These are phyloP conservation scores for Drosophila orena DNA, from an alignment of 1,140 invertebrate genomes.

Conservation along the genomic window DNA sequence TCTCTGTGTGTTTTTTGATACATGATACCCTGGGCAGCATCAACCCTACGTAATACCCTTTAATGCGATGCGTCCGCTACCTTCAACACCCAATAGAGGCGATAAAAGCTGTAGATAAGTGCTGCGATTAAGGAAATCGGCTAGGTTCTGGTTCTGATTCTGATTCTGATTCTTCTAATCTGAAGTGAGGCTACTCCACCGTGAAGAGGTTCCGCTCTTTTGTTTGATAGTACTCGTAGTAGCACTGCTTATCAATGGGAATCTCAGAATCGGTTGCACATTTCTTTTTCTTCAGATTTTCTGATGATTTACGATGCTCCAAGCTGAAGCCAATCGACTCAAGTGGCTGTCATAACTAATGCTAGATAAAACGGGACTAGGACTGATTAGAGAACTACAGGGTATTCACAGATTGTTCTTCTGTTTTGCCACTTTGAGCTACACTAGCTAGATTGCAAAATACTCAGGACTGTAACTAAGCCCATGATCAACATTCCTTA, in stretches of 20 bases:
- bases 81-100: constrained; percentile 1
- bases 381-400: constrained; percentile 2
- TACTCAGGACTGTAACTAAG: not conserved
- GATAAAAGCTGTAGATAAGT: constrained; percentile 11
- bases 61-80: not conserved
- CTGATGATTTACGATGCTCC: constrained; percentile 24
- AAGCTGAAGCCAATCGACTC: constrained; percentile 24
- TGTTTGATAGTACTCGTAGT: constrained; percentile 14
- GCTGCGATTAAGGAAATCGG: constrained; percentile 7
- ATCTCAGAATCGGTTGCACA: constrained; percentile 4
- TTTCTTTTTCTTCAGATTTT: constrained; percentile 18
- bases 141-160: not conserved
- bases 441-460: not conserved
- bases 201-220: constrained; percentile 26
- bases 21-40: not conserved
- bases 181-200: constrained; percentile 43
- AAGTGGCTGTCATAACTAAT: constrained; percentile 23
- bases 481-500: too few relatives aligned
- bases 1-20: not conserved
- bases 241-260: constrained; percentile 27
- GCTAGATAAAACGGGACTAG: constrained; percentile 12
- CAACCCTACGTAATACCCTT: not conserved
- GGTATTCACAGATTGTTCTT: not conserved
- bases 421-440: too few relatives aligned
- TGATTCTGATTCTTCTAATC: constrained; percentile 18